Conservation (phyloP, 2,888 invertebrate genomes). For the Lacanobia wlatinum region DNA sequence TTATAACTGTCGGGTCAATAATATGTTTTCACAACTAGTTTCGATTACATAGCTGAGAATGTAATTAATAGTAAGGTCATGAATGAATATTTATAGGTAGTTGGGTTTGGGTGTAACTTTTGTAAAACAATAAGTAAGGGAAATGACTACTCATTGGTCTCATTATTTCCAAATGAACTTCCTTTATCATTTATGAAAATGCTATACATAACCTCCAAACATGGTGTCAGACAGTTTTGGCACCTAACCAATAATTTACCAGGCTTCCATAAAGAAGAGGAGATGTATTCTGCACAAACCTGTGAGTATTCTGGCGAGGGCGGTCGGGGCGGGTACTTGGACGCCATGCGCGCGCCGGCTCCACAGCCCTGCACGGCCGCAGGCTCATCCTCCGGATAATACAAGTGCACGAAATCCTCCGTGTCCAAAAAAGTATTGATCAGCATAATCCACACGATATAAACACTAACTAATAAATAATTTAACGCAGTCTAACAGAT, state of each 20-base stretch:
- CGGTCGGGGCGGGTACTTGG: slow-evolving; percentile 85
- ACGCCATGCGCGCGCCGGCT: slow-evolving; percentile 87
- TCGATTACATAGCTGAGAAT: slow-evolving; percentile 36
- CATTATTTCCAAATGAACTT: background rate
- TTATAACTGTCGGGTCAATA: slow-evolving; percentile 22
- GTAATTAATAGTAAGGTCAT: slow-evolving; percentile 7
- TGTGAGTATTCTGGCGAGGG: slow-evolving; percentile 86
- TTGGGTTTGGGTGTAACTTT: background rate
- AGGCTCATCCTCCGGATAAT: slow-evolving; percentile 88
- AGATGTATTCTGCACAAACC: slow-evolving; percentile 72
- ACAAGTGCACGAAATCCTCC: slow-evolving; percentile 90
- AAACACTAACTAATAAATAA: slow-evolving; percentile 84
- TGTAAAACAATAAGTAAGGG: background rate
- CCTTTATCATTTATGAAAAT: background rate
- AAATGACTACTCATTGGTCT: background rate
- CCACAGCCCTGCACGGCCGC: slow-evolving; percentile 85
- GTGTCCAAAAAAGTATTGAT: slow-evolving; percentile 90
- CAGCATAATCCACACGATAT: slow-evolving; percentile 87
- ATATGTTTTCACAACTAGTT: slow-evolving; percentile 34
- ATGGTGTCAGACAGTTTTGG: background rate
- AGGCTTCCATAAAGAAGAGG: slow-evolving; percentile 29
- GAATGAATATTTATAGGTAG: background rate
- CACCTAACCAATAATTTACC: slow-evolving; percentile 15
- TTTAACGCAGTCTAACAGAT: slow-evolving; percentile 83
- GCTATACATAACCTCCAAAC: background rate